Base-by-base conservation (phyloP, 2,113 vertebrate species). In the Paracanthobrama guichenoti region DNA sequence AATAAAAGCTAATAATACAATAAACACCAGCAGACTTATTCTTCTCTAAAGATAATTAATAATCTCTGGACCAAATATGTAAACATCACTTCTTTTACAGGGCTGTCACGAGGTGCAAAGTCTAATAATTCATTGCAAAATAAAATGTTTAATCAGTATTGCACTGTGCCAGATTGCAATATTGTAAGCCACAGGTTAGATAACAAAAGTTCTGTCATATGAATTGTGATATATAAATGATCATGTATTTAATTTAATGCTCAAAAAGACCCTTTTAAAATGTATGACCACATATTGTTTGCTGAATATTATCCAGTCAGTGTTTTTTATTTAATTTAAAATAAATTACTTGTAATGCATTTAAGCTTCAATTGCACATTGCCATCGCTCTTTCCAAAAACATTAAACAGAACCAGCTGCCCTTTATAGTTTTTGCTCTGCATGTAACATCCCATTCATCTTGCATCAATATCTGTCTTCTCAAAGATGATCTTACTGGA, bases 401-500 rank as follows among this genome's bases (percentile, higher is more conserved):
- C 44, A 46, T 14, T 6, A 59, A 59, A 59, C 75, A 59, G 53
- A 39, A 39, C 53, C 53, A 77, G 75, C 50, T 77, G 75, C 22
- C 75, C 12, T 39, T 22, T 13, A 42, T 42, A 13, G 20, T 59
- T 59, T n/a, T 35, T 24, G 6, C 59, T 64, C 13, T 20, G 3
- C 12, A 13, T 50, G 16, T 79, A 11, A 50, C 39, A 50, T 31
- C 16, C 28, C 60, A 73, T 26, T 87, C 75, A 85, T 26, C 79
- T 60, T 22, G 69, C 28, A 39, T 85, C 84, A 73, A 97, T 92
- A 88, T 97, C 96, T 0, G 86, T 90, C 85, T 93, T 94, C 66
- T 95, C 94, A 88, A 96, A 97, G 66, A 96, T 91, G 0, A 96
- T 94, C 89, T 91, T 94, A 83, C 93, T 94, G 5, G 96, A 95